These are phyloP conservation scores for Bactericera cockerelli DNA, from an alignment of 1,140 invertebrate species.

Conservation along the genomic window DNA sequence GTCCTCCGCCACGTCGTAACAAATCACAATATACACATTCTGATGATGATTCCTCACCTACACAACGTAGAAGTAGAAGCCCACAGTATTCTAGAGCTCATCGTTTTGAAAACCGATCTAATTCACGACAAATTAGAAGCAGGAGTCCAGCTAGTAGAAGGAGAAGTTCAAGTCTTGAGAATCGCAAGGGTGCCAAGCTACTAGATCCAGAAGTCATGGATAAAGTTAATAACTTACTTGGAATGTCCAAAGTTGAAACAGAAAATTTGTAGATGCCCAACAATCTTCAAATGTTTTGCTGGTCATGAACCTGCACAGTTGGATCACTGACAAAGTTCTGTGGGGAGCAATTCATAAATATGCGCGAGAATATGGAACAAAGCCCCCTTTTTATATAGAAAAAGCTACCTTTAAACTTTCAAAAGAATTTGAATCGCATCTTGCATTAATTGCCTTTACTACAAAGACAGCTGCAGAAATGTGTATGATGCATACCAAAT, in stretches of 20 bases:
- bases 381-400: conserved; percentile 2
- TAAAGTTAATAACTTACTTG: not conserved
- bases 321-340: not conserved
- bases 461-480: not conserved
- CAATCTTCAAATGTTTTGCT: not conserved
- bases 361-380: not conserved
- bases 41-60: no score
- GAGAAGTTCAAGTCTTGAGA: no score
- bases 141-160: no score
- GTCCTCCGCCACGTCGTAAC: no score
- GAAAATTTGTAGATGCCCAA: not conserved
- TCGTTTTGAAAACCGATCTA: no score
- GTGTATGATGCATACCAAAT: not conserved
- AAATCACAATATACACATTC: no score
- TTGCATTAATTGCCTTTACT: not conserved
- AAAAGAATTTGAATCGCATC: not conserved
- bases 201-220: not conserved
- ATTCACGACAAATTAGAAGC: no score
- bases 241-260: not conserved
- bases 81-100: no score
- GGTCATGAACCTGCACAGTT: not conserved
- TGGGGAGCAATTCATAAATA: not conserved
- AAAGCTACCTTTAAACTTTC: not conserved
- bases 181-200: no score
- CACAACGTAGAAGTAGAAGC: no score